These are phyloP conservation scores for Panagrolaimus sp. DNA, from an alignment of 1,140 invertebrate genomes.

Conservation along the genomic window DNA sequence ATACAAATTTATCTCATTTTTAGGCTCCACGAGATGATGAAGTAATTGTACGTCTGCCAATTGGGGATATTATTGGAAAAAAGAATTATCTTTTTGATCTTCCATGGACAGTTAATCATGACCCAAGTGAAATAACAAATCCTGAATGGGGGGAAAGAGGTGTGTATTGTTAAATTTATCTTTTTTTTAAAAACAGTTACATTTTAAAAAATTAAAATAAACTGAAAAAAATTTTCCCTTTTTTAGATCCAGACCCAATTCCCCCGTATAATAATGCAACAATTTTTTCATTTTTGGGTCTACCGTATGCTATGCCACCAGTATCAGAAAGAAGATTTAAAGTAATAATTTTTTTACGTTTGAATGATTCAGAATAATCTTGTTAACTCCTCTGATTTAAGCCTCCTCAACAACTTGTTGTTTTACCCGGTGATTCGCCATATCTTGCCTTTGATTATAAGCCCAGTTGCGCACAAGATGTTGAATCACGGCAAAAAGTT, in stretches of 20 bases:
- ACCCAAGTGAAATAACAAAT: slow-evolving; percentile 45
- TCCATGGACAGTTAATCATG: slow-evolving; percentile 50
- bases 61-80: slow-evolving; percentile 45
- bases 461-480: slow-evolving; percentile 47
- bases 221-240: too few relatives aligned
- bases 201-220: too few relatives aligned
- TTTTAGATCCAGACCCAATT: slow-evolving; percentile 52
- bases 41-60: slow-evolving; percentile 34
- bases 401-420: slow-evolving; percentile 43
- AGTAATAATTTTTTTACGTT: slow-evolving; percentile 26
- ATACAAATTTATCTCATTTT: background rate
- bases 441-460: slow-evolving; percentile 41
- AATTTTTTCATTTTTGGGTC: slow-evolving; percentile 64
- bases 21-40: slow-evolving; percentile 24
- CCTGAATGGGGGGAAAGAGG: slow-evolving; percentile 17
- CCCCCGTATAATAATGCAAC: slow-evolving; percentile 48
- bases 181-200: too few relatives aligned
- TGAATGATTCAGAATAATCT: slow-evolving; percentile 11
- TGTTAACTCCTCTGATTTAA: slow-evolving; percentile 13
- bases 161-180: too few relatives aligned
- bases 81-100: slow-evolving; percentile 34
- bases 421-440: slow-evolving; percentile 44
- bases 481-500: slow-evolving; percentile 41
- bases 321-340: slow-evolving; percentile 66
- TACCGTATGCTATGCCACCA: slow-evolving; percentile 70